Evolutionary conservation across 2,888 invertebrate genomes (phyloP).

Genomic region (Thelaira solivaga): DNA sequence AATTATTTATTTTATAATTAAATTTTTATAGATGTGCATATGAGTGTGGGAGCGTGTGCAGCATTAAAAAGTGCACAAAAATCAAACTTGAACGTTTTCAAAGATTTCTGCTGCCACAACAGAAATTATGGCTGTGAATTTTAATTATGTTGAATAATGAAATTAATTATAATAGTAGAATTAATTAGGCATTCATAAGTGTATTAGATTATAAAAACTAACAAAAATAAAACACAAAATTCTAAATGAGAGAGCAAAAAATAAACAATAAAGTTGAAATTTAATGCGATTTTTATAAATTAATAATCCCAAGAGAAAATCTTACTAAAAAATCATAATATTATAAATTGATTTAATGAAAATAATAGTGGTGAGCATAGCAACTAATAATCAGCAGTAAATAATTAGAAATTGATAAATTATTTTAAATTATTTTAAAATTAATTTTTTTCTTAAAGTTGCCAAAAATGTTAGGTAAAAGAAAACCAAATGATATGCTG

Average conservation of each 20-base stretch:
- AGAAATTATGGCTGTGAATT: conserved; percentile 56
- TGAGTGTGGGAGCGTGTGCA: not conserved
- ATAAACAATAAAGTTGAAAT: conserved; percentile 1
- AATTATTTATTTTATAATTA: conserved; percentile 56
- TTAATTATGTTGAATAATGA: conserved; percentile 52
- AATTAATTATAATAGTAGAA: conserved; percentile 58
- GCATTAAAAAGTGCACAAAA: conserved; percentile 24
- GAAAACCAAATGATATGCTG: no score
- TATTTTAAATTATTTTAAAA: no score
- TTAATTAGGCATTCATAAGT: conserved; percentile 54
- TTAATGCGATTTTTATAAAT: not conserved
- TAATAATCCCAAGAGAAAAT: not conserved
- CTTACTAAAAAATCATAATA: no score
- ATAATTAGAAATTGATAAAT: no score
- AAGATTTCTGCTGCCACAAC: conserved; percentile 16
- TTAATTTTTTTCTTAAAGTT: no score
- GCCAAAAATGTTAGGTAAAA: no score
- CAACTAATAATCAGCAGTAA: no score
- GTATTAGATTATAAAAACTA: conserved; percentile 16
- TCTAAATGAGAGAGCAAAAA: not conserved
- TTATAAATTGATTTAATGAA: no score
- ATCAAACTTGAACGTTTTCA: conserved; percentile 19
- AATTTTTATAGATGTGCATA: conserved; percentile 31
- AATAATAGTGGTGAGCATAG: no score
- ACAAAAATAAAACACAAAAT: not conserved